Base-by-base conservation (phyloP, 2,888 invertebrate genomes). In the Phengaris arion region DNA sequence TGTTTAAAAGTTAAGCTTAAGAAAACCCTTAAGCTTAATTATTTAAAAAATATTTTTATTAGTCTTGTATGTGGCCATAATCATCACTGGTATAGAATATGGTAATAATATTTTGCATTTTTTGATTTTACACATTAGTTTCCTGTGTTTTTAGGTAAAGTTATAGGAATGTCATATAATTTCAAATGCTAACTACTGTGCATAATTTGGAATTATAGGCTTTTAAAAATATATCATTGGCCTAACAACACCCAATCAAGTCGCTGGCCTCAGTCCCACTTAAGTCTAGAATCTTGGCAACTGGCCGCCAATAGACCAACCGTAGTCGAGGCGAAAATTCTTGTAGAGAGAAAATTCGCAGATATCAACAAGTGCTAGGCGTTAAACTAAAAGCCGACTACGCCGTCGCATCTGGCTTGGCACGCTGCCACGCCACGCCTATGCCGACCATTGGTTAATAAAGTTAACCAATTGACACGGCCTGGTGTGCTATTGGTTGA, bases 391-490 rank as follows among this genome's bases (percentile, higher is more conserved):
- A 88, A 87, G 86, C 82, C 64, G 83, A 82, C 82, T 82, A 75
- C 79, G 77, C 83, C 81, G 82, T 82, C 81, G 81, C 79, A 80
- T 83, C 83, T 82, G 81, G 80, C 84, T 86, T 94, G 94, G 94
- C 94, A 92, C 78, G 74, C 78, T 91, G 93, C 94, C 94, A 93
- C 79, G 93, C 93, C 92, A 90, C 94, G 93, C 94, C 93, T 93
- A 91, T 86, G 85, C 88, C 84, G 85, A 86, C 89, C 87, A 94
- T 94, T 94, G 94, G 94, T 90, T 93, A 92, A 93, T 91, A 91
- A 88, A 86, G 86, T 88, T 89, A 90, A 89, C 94, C 94, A 94
- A 94, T 94, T 94, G 94, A 93, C 92, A 92, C 83, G 83, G 88
- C 84, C 88, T 86, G 83, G 83, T 84, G 80, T 89, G 86, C 85